Conservation (phyloP, 2,797 vertebrate species). For the Catharus ustulatus region DNA sequence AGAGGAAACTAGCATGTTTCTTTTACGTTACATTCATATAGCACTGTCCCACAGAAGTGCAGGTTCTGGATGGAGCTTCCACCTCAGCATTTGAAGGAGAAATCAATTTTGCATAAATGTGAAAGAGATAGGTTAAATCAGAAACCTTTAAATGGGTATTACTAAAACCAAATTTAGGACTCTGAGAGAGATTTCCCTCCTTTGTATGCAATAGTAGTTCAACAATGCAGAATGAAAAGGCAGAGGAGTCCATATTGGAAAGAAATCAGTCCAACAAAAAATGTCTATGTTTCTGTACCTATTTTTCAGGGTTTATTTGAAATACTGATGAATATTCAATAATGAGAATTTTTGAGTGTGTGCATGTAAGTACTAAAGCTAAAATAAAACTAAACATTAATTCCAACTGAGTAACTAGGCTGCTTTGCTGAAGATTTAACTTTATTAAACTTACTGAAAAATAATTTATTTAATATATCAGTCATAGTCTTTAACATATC, state of each 20-base stretch:
- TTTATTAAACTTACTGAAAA: background rate
- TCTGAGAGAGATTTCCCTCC: background rate
- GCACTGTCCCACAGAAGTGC: fast-evolving
- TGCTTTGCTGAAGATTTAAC: background rate
- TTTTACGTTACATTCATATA: background rate
- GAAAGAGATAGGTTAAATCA: background rate
- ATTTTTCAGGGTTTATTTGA: background rate
- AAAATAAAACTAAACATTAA: background rate
- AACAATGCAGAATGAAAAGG: background rate
- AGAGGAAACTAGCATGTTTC: background rate
- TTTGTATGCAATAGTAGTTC: background rate
- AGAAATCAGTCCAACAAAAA: background rate
- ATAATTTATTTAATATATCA: background rate
- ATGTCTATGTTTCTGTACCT: background rate
- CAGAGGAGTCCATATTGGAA: background rate
- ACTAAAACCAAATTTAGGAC: background rate
- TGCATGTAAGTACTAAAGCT: background rate
- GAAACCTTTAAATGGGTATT: background rate
- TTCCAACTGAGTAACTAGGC: background rate
- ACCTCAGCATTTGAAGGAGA: background rate
- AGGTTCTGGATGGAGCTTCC: background rate
- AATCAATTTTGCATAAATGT: background rate
- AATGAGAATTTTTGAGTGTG: background rate
- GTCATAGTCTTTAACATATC: background rate
- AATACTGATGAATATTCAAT: background rate